Percentiles rank a stretch among this genome's conserved stretches.
These are phyloP conservation scores for Pomacea canaliculata DNA, from an alignment of 2,888 invertebrate genomes.

Conservation along the genomic window DNA sequence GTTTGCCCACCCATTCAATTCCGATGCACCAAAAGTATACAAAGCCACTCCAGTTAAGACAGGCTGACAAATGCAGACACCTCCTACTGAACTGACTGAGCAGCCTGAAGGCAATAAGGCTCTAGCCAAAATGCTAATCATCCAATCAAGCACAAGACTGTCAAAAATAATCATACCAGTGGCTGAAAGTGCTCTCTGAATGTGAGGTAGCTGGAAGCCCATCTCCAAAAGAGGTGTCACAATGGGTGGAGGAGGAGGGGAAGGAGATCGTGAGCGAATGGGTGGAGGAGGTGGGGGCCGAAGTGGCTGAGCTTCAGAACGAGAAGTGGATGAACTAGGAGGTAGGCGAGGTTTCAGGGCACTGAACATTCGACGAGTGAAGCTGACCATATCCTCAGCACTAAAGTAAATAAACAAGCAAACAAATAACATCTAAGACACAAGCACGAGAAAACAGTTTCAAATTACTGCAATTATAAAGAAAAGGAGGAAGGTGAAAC, in stretches of 20 bases:
- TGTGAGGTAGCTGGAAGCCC: conserved; percentile 76
- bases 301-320: conserved; percentile 33
- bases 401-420: conserved; percentile 21
- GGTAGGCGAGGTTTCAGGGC: conserved; percentile 35
- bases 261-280: conserved; percentile 51
- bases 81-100: too few relatives aligned
- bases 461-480: too few relatives aligned
- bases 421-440: neutral
- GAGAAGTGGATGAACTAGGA: conserved; percentile 25
- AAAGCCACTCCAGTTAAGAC: too few relatives aligned
- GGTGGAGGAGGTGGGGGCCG: conserved; percentile 39
- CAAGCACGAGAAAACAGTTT: neutral
- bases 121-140: too few relatives aligned
- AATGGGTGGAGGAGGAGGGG: conserved; percentile 72
- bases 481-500: too few relatives aligned
- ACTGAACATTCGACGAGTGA: conserved; percentile 39
- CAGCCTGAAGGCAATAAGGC: too few relatives aligned
- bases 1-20: too few relatives aligned
- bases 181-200: conserved; percentile 74
- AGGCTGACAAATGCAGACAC: too few relatives aligned
- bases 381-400: conserved; percentile 42
- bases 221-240: conserved; percentile 76
- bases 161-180: conserved; percentile 67
- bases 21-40: too few relatives aligned
- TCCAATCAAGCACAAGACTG: too few relatives aligned